Percentiles rank a stretch among this genome's conserved stretches.
Evolutionary conservation across 1,140 invertebrate species (phyloP).

Genomic region (Diplogasteroides magnus): DNA sequence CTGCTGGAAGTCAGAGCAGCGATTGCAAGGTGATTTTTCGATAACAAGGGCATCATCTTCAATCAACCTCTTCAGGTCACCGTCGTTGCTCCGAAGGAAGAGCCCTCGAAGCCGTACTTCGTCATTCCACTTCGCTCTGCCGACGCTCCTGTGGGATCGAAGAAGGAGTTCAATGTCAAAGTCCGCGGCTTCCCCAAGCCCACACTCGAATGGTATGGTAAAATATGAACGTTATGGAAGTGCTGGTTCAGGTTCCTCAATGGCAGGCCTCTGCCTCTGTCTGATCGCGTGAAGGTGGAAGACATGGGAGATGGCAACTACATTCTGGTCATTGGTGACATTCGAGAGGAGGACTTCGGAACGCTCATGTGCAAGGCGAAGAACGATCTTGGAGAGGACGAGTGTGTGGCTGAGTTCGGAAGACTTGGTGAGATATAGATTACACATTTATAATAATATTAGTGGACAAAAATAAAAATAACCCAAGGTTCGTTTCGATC

Average conservation of each 20-base stretch:
- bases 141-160: slow-evolving; percentile 39
- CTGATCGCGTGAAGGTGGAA: slow-evolving; percentile 36
- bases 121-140: slow-evolving; percentile 43
- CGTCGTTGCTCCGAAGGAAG: slow-evolving; percentile 29
- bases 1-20: slow-evolving; percentile 36
- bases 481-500: no score
- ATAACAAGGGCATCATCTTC: neutral
- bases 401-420: slow-evolving; percentile 51
- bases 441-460: no score
- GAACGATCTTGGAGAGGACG: slow-evolving; percentile 58
- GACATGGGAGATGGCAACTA: slow-evolving; percentile 54
- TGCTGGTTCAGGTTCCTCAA: no score
- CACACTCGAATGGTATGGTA: slow-evolving; percentile 37
- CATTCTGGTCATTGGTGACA: slow-evolving; percentile 48
- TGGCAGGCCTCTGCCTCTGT: slow-evolving; percentile 36
- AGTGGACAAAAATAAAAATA: no score
- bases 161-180: slow-evolving; percentile 49
- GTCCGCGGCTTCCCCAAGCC: slow-evolving; percentile 50
- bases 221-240: no score
- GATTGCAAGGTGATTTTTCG: slow-evolving; percentile 41
- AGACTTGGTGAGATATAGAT: slow-evolving; percentile 34
- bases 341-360: slow-evolving; percentile 57
- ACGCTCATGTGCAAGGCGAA: slow-evolving; percentile 56
- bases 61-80: slow-evolving; percentile 8
- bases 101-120: slow-evolving; percentile 47